Conservation (phyloP, 2,797 vertebrate genomes). For the Netta rufina region DNA sequence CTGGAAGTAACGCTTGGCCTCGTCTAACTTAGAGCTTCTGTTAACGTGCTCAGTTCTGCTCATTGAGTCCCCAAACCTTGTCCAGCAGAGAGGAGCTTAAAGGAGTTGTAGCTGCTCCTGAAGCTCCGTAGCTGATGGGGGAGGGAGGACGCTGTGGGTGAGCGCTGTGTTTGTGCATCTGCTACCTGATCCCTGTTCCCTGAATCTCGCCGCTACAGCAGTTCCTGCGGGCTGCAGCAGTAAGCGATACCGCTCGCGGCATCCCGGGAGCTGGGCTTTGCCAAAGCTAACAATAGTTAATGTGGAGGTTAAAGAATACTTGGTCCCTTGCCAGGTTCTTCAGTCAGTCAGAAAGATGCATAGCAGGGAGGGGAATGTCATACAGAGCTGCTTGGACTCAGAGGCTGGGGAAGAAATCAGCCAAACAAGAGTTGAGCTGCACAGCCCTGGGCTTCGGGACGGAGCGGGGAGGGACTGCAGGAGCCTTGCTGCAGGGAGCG, state of each 20-base stretch:
- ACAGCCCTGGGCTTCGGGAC: background rate
- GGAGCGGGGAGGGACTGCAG: background rate
- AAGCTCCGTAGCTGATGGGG: background rate
- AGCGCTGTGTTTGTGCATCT: conserved; percentile 10
- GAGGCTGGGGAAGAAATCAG: background rate
- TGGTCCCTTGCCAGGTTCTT: conserved; percentile 39
- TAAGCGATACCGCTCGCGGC: conserved; percentile 7
- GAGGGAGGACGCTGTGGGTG: background rate
- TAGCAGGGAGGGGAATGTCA: background rate
- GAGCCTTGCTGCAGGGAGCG: background rate
- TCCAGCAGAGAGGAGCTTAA: background rate
- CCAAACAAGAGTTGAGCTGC: background rate
- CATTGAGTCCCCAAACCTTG: background rate
- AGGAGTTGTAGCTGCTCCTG: conserved; percentile 29
- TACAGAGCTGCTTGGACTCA: background rate
- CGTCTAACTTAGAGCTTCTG: background rate
- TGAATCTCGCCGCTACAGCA: conserved; percentile 53
- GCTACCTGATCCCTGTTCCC: conserved; percentile 28
- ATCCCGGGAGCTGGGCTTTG: conserved; percentile 39
- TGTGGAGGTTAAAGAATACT: conserved; percentile 63
- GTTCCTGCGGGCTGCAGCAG: conserved; percentile 55
- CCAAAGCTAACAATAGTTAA: conserved; percentile 68
- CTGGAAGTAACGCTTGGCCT: background rate
- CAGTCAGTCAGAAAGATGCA: conserved; percentile 26
- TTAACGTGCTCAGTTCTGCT: background rate